Base-by-base conservation (phyloP, 2,888 invertebrate genomes). In the Lamellibrachia columna region DNA sequence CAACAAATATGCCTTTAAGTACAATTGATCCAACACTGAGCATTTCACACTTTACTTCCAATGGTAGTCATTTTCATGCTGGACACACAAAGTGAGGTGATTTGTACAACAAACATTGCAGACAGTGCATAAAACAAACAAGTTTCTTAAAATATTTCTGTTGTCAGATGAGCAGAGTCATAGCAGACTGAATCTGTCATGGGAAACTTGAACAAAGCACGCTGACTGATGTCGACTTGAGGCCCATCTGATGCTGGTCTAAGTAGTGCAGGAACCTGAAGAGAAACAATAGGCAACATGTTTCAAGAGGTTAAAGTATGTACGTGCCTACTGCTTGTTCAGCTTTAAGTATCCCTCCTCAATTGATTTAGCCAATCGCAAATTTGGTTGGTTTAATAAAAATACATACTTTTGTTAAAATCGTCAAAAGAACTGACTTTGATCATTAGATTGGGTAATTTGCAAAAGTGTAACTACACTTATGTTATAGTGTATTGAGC, bases 241-340 rank as follows among this genome's bases (percentile, higher is more conserved):
- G 75, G 22, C 75, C 75, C 75, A 75, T 75, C 75, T 75, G 75
- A n/a, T 75, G 75, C 22, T 75, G 75, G 22, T 75, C 75, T 15
- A 75, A 75, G 75, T 75, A 75, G 22, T 75, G 75, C 75, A 75
- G 22, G 75, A 75, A 75, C 75, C 75, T 75, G 75, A 75, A 75
- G n/a, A 22, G 15, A 75, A 22, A 22, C 22, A 2, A 22, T n/a
- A 22, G 22, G 22, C 4, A 60, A 60, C 60, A 75, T 22, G 3
- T 22, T 75, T 75, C 75, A 75, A 75, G 55, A 55, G 75, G 15
- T 75, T 75, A 15, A 1, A 40, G 40, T 40, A 1, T 40, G 40
- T 40, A 40, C 40, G 40, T 40, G 40, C 1, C 40, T 40, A 40
- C 40, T 40, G 40, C 40, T 40, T 40, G 40, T 1, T 40, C 40